Percentiles rank a stretch among this genome's conserved stretches.
Evolutionary conservation across 2,797 vertebrate species (phyloP).

Genomic region (Erithacus rubecula): DNA sequence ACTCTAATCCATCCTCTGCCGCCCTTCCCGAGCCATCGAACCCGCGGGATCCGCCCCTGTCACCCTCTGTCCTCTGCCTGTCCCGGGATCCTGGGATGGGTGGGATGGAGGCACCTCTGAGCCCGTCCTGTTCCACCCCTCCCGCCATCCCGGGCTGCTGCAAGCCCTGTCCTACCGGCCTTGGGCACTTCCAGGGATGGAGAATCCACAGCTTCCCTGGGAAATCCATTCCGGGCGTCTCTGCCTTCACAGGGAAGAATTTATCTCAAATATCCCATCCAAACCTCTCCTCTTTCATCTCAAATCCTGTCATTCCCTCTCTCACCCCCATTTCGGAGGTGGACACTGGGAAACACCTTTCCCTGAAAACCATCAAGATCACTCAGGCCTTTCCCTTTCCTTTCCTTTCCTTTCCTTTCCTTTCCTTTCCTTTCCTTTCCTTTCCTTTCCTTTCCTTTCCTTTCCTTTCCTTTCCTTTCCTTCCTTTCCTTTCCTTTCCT

Average conservation of each 20-base stretch:
- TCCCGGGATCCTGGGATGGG: background rate
- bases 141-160: no score
- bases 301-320: no score
- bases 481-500: no score
- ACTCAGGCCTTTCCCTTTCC: no score
- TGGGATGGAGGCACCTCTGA: background rate
- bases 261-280: background rate
- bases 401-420: no score
- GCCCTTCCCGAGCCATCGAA: background rate
- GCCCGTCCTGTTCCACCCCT: background rate
- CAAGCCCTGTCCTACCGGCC: background rate
- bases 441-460: background rate
- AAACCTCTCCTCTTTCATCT: no score
- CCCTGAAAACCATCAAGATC: no score
- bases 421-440: no score
- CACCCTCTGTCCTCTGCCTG: background rate
- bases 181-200: background rate
- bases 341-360: background rate
- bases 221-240: background rate
- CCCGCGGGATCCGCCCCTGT: rapidly evolving
- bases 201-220: background rate
- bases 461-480: background rate
- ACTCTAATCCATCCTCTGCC: rapidly evolving
- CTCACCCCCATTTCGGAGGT: background rate
- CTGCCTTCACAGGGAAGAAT: background rate